Evolutionary conservation across 92 coral and sea anemone species (phyloP).

Genomic region (Zoanthus gigantus): DNA sequence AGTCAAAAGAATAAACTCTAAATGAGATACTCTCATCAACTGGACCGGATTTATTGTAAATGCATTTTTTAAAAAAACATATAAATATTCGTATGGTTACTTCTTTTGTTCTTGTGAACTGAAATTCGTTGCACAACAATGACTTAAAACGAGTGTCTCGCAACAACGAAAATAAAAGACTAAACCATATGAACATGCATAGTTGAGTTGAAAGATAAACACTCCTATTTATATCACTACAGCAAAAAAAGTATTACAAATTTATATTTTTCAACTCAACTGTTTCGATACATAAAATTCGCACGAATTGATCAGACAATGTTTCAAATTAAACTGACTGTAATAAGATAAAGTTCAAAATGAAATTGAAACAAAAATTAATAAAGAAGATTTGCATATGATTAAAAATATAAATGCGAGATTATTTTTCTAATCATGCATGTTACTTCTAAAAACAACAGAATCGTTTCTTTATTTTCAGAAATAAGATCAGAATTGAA

Average conservation of each 20-base stretch:
- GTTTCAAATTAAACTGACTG: background rate
- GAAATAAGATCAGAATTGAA: background rate
- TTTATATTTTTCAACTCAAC: background rate
- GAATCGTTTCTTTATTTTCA: background rate
- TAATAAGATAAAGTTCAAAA: background rate
- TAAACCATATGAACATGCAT: background rate
- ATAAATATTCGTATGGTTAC: no score
- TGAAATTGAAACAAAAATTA: background rate
- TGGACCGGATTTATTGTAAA: background rate
- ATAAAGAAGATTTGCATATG: background rate
- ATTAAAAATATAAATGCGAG: background rate
- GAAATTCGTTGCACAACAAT: no score
- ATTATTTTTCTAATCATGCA: background rate
- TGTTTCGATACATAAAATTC: background rate
- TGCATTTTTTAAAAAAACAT: background rate
- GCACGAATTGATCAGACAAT: background rate
- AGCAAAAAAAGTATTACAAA: background rate
- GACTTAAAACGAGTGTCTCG: no score
- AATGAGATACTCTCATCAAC: background rate
- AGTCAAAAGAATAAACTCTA: background rate
- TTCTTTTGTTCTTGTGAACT: no score
- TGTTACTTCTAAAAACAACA: background rate
- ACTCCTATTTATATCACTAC: background rate
- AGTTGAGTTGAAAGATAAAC: background rate
- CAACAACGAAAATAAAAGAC: background rate